Percentiles rank a stretch among this genome's conserved stretches.
These are phyloP conservation scores for Ceramica pisi DNA, from an alignment of 2,888 invertebrate species.

Conservation along the genomic window DNA sequence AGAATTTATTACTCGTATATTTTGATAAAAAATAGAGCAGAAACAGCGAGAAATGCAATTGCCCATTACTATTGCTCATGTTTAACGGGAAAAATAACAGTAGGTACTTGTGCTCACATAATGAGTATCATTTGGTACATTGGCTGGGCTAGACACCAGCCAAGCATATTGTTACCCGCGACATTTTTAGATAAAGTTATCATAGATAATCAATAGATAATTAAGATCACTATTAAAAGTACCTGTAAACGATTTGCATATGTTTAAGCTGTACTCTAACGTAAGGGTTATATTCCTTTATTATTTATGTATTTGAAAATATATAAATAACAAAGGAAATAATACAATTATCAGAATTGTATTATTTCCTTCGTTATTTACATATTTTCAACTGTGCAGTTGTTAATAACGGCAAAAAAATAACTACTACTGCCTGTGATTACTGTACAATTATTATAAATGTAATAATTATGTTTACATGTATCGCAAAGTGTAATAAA, in stretches of 20 bases:
- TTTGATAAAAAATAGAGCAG: slow-evolving; percentile 18
- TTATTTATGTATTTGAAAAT: too few species aligned
- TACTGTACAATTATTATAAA: background rate
- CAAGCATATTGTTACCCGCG: slow-evolving; percentile 4
- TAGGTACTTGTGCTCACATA: slow-evolving; percentile 10
- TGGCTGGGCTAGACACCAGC: slow-evolving; percentile 9
- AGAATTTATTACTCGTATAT: slow-evolving; percentile 22
- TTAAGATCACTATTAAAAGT: background rate
- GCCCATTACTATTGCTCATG: background rate
- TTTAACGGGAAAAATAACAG: slow-evolving; percentile 3
- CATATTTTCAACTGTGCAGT: background rate
- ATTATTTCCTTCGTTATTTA: background rate
- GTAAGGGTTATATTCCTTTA: background rate
- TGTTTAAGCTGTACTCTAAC: background rate
- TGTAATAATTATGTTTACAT: background rate
- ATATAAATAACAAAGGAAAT: too few species aligned
- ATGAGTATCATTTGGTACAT: slow-evolving; percentile 11
- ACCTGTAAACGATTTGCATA: background rate
- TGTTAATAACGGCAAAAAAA: background rate
- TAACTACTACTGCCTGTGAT: background rate
- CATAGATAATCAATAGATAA: background rate
- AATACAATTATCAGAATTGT: too few species aligned
- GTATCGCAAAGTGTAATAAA: background rate
- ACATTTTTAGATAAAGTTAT: background rate
- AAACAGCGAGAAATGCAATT: background rate